These are phyloP conservation scores for Strigamia maritima DNA, from an alignment of 2,888 invertebrate genomes.

Conservation along the genomic window DNA sequence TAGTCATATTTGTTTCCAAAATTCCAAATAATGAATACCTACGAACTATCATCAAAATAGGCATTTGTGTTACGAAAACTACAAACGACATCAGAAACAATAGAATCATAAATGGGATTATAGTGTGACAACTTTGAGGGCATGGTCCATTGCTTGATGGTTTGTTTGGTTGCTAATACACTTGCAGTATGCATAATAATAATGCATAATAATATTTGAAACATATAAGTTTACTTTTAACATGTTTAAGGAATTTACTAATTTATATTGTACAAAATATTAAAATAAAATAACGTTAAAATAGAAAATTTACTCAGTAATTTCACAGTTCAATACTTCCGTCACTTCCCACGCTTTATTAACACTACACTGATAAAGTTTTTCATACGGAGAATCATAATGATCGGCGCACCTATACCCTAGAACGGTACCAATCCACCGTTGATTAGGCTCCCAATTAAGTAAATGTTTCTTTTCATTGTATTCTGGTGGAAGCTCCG, in stretches of 20 bases:
- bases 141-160: constrained; percentile 82
- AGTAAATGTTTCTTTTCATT: not conserved
- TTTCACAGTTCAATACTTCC: not conserved
- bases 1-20: not conserved
- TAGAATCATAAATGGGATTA: constrained; percentile 87
- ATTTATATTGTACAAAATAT: too few relatives aligned
- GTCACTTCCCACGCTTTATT: not conserved
- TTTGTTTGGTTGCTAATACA: constrained; percentile 57
- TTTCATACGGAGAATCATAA: not conserved
- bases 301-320: too few relatives aligned
- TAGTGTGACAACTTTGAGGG: constrained; percentile 83
- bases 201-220: constrained; percentile 41
- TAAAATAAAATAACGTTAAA: too few relatives aligned
- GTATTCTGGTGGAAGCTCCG: not conserved
- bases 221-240: not conserved
- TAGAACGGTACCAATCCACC: constrained; percentile 8
- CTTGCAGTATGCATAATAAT: constrained; percentile 88
- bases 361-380: not conserved
- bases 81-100: constrained; percentile 93
- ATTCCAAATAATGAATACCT: constrained; percentile 58
- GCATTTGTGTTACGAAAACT: constrained; percentile 94
- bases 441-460: not conserved
- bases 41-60: constrained; percentile 88
- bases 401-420: not conserved
- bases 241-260: too few relatives aligned